Evolutionary conservation across 2,888 invertebrate species (phyloP).

Genomic region (Polymixis flavicincta): DNA sequence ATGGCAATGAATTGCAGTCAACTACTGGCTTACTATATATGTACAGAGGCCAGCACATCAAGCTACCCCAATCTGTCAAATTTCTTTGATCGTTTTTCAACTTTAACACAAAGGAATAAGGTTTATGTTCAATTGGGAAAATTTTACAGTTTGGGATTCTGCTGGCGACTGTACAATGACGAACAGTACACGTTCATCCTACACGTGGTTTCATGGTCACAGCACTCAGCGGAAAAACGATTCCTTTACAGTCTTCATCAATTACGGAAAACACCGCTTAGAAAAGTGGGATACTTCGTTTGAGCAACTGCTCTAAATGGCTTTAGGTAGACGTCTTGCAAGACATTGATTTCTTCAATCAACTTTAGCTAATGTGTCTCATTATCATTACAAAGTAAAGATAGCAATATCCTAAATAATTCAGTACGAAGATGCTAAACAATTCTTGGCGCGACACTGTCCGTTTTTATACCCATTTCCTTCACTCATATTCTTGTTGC

Average conservation of each 20-base stretch:
- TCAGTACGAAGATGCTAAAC: background rate
- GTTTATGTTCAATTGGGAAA: too few relatives aligned
- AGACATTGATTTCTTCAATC: background rate
- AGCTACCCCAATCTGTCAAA: too few relatives aligned
- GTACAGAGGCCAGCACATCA: too few relatives aligned
- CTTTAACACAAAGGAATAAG: too few relatives aligned
- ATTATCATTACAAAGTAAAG: background rate
- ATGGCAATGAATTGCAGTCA: conserved; percentile 26
- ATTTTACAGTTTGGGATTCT: too few relatives aligned
- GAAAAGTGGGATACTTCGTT: conserved; percentile 3
- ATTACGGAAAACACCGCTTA: conserved; percentile 39
- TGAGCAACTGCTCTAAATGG: background rate
- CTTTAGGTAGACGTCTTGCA: background rate
- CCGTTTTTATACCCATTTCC: conserved; percentile 16
- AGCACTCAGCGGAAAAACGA: conserved; percentile 16
- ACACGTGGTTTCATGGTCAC: conserved; percentile 49
- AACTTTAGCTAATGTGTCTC: background rate
- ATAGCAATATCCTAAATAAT: background rate
- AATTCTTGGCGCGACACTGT: conserved; percentile 23
- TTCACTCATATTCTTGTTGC: conserved; percentile 21
- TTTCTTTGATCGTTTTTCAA: too few relatives aligned
- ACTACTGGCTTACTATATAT: conserved; percentile 14
- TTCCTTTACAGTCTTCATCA: conserved; percentile 43
- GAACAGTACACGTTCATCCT: conserved; percentile 22
- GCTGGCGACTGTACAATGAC: conserved; percentile 23